Percentiles rank a stretch among this genome's conserved stretches.
These are phyloP conservation scores for Tor tambroides DNA, from an alignment of 2,113 vertebrate genomes.

Conservation along the genomic window DNA sequence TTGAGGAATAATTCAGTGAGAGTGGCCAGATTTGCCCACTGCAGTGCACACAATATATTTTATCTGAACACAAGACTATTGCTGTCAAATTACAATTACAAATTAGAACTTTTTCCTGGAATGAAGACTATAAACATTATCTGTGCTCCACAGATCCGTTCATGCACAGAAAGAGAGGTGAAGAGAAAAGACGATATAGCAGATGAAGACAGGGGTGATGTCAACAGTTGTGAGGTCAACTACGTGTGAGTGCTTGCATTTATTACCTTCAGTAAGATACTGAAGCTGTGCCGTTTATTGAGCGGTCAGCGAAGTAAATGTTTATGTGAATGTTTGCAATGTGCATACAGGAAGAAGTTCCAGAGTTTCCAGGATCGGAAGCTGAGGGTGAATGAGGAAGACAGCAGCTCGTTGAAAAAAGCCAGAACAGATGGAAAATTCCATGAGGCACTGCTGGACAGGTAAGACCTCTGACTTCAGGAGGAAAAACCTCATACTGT, in stretches of 20 bases:
- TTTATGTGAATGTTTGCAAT: background rate
- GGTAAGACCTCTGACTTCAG: conserved; percentile 72
- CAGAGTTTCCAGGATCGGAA: conserved; percentile 97
- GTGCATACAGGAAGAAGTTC: conserved; percentile 88
- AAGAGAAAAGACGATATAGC: conserved; percentile 89
- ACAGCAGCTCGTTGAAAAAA: conserved; percentile 82
- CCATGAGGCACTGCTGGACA: conserved; percentile 92
- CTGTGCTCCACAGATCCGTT: conserved; percentile 82
- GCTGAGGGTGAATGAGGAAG: conserved; percentile 91
- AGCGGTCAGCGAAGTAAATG: background rate
- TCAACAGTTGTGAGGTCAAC: conserved; percentile 95
- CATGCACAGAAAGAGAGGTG: conserved; percentile 84
- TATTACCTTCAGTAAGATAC: background rate
- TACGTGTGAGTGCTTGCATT: conserved; percentile 86
- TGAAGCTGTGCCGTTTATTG: background rate
- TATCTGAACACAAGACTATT: background rate
- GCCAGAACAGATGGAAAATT: conserved; percentile 92
- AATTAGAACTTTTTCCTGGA: background rate
- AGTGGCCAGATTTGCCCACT: background rate
- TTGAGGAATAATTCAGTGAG: background rate
- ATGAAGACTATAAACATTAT: background rate
- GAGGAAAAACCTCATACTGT: background rate
- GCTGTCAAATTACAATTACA: background rate
- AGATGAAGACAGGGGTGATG: conserved; percentile 93
- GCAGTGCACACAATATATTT: background rate